A percentile compares a stretch with the other conserved stretches of the same genome.
phyloP scores from a whole-genome alignment of 2,113 vertebrate species.

The Enhydra lutris region DNA sequence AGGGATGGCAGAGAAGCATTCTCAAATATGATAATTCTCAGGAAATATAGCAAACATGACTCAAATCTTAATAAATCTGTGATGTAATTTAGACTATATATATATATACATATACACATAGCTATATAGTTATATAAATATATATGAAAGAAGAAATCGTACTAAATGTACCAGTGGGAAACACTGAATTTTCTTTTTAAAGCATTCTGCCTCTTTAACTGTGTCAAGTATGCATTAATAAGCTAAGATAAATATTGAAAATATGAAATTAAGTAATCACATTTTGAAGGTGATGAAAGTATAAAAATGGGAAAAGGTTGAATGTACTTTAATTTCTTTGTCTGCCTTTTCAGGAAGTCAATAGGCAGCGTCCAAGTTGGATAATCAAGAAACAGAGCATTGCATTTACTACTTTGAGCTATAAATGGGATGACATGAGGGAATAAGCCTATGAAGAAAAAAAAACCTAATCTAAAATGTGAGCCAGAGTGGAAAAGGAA shows the following conservation, averaged over 20 bases:
- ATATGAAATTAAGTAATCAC: neutral
- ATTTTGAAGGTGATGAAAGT: neutral
- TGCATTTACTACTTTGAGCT: neutral
- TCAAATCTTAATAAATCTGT: neutral
- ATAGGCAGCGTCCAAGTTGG: neutral
- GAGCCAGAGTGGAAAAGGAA: neutral
- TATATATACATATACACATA: neutral
- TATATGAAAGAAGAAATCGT: neutral
- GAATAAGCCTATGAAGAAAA: neutral
- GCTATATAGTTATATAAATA: neutral
- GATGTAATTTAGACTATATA: neutral
- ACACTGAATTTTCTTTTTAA: neutral
- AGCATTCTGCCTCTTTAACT: neutral
- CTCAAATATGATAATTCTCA: neutral
- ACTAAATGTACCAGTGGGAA: neutral
- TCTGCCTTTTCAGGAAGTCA: neutral
- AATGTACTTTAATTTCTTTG: neutral
- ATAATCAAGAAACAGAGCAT: neutral
- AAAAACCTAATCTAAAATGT: neutral
- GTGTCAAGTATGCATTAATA: neutral
- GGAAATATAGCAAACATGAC: neutral
- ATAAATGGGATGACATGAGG: neutral
- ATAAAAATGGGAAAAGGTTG: neutral
- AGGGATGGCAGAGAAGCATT: neutral
- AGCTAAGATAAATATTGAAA: neutral